phyloP scores from a whole-genome alignment of 2,113 vertebrate genomes.

The Panthera leo region DNA sequence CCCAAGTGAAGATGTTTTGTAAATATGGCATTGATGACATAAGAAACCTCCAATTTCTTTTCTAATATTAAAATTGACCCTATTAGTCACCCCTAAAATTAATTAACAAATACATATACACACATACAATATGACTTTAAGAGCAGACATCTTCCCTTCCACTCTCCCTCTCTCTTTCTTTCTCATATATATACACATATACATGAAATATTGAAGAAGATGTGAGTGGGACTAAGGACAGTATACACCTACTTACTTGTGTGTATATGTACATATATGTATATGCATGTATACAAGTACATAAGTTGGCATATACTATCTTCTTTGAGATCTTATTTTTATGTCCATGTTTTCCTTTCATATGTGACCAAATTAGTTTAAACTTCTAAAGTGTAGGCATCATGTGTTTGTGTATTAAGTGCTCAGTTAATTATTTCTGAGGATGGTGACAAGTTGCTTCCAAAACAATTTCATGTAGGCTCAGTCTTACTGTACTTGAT shows the following conservation, averaged over 20 bases:
- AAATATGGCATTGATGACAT: not conserved
- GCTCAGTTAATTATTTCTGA: conserved; percentile 7
- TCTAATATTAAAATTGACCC: not conserved
- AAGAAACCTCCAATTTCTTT: not conserved
- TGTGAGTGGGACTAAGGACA: not conserved
- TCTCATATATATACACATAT: not conserved
- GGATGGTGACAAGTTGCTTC: not conserved
- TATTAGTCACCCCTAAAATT: not conserved
- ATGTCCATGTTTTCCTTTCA: not conserved
- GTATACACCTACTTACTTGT: not conserved
- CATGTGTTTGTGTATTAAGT: not conserved
- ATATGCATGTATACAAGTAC: not conserved
- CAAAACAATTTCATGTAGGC: not conserved
- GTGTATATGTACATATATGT: not conserved
- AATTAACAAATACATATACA: not conserved
- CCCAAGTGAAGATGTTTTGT: not conserved
- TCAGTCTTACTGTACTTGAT: not conserved
- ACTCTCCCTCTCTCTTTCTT: not conserved
- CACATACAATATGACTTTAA: not conserved
- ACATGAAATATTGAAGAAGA: not conserved
- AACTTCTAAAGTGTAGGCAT: not conserved
- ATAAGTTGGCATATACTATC: not conserved
- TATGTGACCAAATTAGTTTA: not conserved
- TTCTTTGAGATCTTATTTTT: conserved; percentile 37
- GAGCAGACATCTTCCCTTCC: not conserved